Evolutionary conservation across 2,888 invertebrate species (phyloP).

Genomic region (Ditylenchus weischeri): DNA sequence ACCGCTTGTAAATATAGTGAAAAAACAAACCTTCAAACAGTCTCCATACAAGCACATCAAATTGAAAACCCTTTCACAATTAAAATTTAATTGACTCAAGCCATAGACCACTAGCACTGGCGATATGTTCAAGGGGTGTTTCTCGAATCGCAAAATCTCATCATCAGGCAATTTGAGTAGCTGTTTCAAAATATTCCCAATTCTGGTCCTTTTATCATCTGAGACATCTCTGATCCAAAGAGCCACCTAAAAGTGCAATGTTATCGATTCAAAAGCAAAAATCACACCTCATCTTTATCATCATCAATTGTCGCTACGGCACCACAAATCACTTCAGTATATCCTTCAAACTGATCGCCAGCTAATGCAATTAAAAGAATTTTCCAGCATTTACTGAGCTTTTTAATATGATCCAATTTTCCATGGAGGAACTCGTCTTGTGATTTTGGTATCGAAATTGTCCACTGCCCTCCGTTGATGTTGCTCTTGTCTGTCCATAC

Average conservation of each 20-base stretch:
- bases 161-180: no score
- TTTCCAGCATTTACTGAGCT: conserved; percentile 6
- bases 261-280: not conserved
- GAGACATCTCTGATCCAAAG: conserved; percentile 1
- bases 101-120: not conserved
- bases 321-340: not conserved
- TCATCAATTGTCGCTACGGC: not conserved
- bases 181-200: no score
- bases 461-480: not conserved
- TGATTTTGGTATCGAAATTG: not conserved
- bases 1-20: no score
- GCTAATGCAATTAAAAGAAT: not conserved
- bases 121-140: not conserved
- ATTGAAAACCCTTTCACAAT: conserved; percentile 3
- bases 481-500: not conserved
- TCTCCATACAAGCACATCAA: not conserved
- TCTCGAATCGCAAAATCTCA: not conserved
- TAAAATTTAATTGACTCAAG: not conserved
- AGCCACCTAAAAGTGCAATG: not conserved
- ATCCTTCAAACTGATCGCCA: not conserved
- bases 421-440: not conserved
- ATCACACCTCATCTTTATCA: not conserved
- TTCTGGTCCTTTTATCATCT: not conserved
- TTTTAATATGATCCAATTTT: not conserved
- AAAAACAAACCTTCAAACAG: conserved; percentile 3